These are phyloP conservation scores for Dipodomys merriami DNA, from an alignment of 2,113 vertebrate species.

Conservation along the genomic window DNA sequence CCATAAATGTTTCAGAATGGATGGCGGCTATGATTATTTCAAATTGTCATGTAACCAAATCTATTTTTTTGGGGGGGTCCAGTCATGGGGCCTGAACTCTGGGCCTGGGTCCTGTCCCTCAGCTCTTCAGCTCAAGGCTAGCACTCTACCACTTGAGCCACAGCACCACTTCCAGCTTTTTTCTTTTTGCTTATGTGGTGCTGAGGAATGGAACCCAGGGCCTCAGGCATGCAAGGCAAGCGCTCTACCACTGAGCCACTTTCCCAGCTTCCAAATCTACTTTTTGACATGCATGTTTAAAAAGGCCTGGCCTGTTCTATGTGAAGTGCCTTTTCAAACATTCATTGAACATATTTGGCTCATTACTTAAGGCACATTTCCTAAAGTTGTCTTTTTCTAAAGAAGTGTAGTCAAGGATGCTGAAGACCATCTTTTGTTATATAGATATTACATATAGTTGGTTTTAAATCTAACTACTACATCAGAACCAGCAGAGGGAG, in stretches of 20 bases:
- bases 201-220: no score
- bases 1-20: not conserved
- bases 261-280: not conserved
- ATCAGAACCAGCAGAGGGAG: conserved; percentile 74
- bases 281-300: not conserved
- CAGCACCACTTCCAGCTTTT: no score
- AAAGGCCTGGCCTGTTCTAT: not conserved
- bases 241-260: no score
- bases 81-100: no score
- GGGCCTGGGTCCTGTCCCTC: no score
- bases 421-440: not conserved
- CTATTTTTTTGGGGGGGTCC: not conserved
- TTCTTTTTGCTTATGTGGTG: no score
- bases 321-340: not conserved
- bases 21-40: not conserved
- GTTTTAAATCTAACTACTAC: not conserved
- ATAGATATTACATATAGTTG: not conserved
- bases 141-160: no score
- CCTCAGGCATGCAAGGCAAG: no score
- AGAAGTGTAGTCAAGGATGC: not conserved
- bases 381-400: not conserved
- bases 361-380: not conserved
- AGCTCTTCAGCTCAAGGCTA: no score
- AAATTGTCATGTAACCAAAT: not conserved
- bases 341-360: not conserved